phyloP scores from a whole-genome alignment of 2,113 vertebrate genomes.

The Ophiodon elongatus region DNA sequence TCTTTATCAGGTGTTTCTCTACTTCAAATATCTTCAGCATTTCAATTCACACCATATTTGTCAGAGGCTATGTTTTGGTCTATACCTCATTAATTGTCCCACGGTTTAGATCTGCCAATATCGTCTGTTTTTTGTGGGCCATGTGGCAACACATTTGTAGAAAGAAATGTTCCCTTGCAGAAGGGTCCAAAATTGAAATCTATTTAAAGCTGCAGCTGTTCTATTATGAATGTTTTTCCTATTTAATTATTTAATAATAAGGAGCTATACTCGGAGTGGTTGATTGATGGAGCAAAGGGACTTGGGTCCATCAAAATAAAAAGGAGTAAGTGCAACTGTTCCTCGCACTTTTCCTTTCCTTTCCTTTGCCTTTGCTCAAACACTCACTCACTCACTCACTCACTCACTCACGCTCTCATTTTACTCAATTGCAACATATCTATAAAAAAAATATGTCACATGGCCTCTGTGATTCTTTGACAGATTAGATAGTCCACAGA shows the following conservation, averaged over 20 bases:
- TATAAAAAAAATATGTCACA: conserved; percentile 7
- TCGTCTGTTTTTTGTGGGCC: conserved; percentile 1
- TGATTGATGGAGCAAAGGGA: conserved; percentile 1
- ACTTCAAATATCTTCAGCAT: background rate
- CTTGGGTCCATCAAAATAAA: conserved; percentile 10
- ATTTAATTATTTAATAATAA: conserved; percentile 59
- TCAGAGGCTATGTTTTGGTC: conserved; percentile 9
- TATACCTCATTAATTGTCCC: background rate
- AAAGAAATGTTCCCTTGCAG: conserved; percentile 16
- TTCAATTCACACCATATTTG: background rate
- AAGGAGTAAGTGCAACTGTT: background rate
- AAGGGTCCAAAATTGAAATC: conserved; percentile 35
- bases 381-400: background rate
- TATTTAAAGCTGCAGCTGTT: conserved; percentile 65
- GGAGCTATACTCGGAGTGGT: conserved; percentile 53
- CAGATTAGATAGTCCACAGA: conserved; percentile 51
- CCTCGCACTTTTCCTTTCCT: background rate
- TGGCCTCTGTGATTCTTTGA: conserved; percentile 47
- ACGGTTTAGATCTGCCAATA: background rate
- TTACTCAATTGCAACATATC: background rate
- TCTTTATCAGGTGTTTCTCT: background rate
- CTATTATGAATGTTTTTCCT: conserved; percentile 66
- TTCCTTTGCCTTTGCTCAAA: too few relatives aligned
- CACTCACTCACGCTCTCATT: background rate
- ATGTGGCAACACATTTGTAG: conserved; percentile 9